Conservation (phyloP, 2,888 invertebrate species). For the Nephrotoma guestfalica region DNA sequence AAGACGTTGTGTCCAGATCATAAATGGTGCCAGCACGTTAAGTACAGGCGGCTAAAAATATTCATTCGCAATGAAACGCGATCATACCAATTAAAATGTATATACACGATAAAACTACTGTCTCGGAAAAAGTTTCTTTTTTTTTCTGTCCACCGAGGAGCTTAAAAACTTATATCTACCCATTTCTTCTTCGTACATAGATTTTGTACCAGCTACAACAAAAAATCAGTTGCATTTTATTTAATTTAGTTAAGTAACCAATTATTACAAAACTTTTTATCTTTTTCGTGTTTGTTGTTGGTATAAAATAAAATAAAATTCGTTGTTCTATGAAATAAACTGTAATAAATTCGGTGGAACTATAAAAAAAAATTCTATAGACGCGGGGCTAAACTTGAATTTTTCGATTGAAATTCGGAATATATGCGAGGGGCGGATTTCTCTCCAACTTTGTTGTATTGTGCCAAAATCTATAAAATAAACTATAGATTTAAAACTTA, state of each 20-base stretch:
- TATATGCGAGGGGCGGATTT: background rate
- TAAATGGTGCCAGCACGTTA: background rate
- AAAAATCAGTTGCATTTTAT: background rate
- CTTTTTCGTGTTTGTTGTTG: background rate
- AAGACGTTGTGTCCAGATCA: background rate
- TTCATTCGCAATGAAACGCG: background rate
- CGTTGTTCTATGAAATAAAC: background rate
- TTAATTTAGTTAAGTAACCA: slow-evolving; percentile 6
- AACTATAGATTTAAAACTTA: background rate
- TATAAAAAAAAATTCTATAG: background rate
- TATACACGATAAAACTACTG: background rate
- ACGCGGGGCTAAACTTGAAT: background rate
- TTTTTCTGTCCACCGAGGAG: background rate
- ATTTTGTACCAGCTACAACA: background rate
- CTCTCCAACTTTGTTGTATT: background rate
- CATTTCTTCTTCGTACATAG: background rate
- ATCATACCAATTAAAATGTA: background rate
- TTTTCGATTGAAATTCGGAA: background rate
- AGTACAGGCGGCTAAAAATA: background rate
- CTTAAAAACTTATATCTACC: background rate
- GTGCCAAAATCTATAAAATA: background rate
- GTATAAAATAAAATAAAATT: background rate
- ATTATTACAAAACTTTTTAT: slow-evolving; percentile 3
- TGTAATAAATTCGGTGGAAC: background rate
- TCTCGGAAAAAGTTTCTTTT: background rate